phyloP scores from a whole-genome alignment of 2,888 invertebrate species.

The Tetheella fluctuosa region DNA sequence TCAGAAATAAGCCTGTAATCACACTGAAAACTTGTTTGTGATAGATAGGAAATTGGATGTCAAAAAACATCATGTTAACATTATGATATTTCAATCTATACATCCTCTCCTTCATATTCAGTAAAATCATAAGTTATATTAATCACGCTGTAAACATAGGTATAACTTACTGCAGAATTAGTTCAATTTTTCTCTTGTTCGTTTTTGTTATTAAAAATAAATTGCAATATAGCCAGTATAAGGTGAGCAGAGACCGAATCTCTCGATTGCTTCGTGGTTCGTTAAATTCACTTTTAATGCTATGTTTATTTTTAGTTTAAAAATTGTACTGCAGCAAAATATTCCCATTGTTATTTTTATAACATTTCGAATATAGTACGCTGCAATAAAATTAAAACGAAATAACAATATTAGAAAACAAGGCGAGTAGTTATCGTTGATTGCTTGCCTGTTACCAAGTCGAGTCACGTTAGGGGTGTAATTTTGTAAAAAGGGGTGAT shows the following conservation, averaged over 20 bases:
- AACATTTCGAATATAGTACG: conserved; percentile 12
- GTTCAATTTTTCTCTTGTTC: neutral
- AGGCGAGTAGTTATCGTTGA: conserved; percentile 38
- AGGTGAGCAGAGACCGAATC: conserved; percentile 32
- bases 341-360: conserved; percentile 32
- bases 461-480: conserved; percentile 69
- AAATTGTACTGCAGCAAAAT: conserved; percentile 31
- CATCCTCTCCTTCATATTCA: too few species aligned
- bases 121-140: too few species aligned
- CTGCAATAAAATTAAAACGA: conserved; percentile 43
- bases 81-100: too few species aligned
- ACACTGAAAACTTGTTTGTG: neutral
- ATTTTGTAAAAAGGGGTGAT: conserved; percentile 74
- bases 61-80: neutral
- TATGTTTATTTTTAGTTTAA: conserved; percentile 32
- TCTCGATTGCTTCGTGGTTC: conserved; percentile 42
- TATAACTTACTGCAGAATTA: too few species aligned
- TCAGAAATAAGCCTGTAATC: conserved; percentile 7
- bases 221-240: neutral
- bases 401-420: conserved; percentile 49
- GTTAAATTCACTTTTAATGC: conserved; percentile 45
- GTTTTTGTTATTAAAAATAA: neutral
- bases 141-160: too few species aligned
- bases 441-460: conserved; percentile 35
- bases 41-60: conserved; percentile 23